Conservation (phyloP, 2,888 invertebrate species). For the Abrostola tripartita region DNA sequence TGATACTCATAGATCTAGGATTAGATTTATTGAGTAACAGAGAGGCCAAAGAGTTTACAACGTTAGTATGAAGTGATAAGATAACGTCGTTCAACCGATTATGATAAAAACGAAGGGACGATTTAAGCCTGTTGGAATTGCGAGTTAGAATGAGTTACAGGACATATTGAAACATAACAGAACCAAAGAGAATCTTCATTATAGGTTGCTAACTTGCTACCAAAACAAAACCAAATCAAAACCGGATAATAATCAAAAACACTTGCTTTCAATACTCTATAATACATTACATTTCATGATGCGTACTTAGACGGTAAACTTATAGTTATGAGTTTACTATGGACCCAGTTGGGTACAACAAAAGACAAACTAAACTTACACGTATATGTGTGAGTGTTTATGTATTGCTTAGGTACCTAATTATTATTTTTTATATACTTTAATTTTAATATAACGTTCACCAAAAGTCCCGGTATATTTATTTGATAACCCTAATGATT, state of each 20-base stretch:
- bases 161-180: too few species aligned
- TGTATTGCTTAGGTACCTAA: background rate
- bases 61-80: conserved; percentile 40
- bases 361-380: too few species aligned
- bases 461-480: conserved; percentile 25
- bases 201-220: too few species aligned
- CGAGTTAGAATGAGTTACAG: too few species aligned
- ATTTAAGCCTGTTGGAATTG: conserved; percentile 12
- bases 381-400: background rate
- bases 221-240: too few species aligned
- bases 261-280: too few species aligned
- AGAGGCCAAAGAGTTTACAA: conserved; percentile 11
- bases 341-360: too few species aligned
- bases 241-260: too few species aligned
- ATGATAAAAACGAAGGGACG: conserved; percentile 4
- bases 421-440: conserved; percentile 2
- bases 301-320: too few species aligned
- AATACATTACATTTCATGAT: too few species aligned
- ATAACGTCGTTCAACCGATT: conserved; percentile 25
- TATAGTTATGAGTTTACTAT: too few species aligned
- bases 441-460: conserved; percentile 20
- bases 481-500: conserved; percentile 60
- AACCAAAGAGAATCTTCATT: too few species aligned
- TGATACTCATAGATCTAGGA: conserved; percentile 2
- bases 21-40: conserved; percentile 9